Evolutionary conservation across 2,888 invertebrate genomes (phyloP).

Genomic region (Sepiola atlantica): DNA sequence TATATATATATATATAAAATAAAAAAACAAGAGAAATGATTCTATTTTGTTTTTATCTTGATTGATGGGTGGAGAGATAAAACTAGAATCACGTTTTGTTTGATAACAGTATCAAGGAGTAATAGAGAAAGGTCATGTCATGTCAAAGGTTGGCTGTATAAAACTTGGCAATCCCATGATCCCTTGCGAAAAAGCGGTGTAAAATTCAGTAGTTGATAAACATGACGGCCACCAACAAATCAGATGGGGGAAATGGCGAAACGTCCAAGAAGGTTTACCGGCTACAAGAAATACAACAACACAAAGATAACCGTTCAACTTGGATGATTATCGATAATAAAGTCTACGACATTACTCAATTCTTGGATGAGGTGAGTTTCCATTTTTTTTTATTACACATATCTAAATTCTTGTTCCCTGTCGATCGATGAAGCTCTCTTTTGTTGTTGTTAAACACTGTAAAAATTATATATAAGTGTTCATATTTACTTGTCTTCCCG

Average conservation of each 20-base stretch:
- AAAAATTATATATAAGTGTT: too few relatives aligned
- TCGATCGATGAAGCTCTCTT: neutral
- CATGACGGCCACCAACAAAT: neutral
- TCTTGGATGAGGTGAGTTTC: conserved; percentile 63
- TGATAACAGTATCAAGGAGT: neutral
- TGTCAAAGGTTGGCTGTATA: neutral
- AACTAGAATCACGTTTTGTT: neutral
- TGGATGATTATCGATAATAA: conserved; percentile 85
- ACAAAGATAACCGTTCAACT: conserved; percentile 72
- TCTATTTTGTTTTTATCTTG: neutral
- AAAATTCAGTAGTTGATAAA: neutral
- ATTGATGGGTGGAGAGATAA: neutral
- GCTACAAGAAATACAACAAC: conserved; percentile 61
- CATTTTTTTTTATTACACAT: neutral
- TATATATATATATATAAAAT: too few relatives aligned
- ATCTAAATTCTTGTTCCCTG: neutral
- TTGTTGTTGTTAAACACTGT: too few relatives aligned
- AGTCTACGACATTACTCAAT: conserved; percentile 82
- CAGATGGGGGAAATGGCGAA: neutral
- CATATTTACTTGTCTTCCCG: too few relatives aligned
- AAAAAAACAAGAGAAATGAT: neutral
- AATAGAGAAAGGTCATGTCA: neutral
- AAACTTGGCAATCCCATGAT: neutral
- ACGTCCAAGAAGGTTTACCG: neutral
- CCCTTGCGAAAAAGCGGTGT: neutral